Evolutionary conservation across 2,888 invertebrate genomes (phyloP).

Genomic region (Fragum fragum): DNA sequence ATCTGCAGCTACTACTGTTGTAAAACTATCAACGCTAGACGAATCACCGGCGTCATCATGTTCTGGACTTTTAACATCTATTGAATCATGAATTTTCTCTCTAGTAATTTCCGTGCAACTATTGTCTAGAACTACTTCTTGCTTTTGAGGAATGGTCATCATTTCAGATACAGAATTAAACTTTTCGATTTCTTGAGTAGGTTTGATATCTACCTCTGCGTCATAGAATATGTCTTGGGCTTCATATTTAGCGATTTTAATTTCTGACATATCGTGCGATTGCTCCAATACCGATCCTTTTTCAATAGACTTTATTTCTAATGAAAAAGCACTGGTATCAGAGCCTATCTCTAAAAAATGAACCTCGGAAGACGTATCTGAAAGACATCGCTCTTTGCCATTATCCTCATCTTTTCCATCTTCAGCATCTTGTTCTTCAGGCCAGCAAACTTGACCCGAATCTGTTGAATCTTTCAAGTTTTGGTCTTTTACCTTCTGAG

Average conservation of each 20-base stretch:
- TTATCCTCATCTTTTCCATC: constrained; percentile 51
- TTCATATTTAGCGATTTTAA: not conserved
- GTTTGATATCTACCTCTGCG: constrained; percentile 28
- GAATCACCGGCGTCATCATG: constrained; percentile 83
- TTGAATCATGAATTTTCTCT: not conserved
- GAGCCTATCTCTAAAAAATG: constrained; percentile 70
- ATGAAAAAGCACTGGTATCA: constrained; percentile 66
- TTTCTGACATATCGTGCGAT: not conserved
- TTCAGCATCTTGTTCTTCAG: constrained; percentile 83
- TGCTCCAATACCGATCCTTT: constrained; percentile 64
- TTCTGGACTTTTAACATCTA: constrained; percentile 48
- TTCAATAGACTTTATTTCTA: constrained; percentile 29
- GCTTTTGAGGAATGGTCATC: constrained; percentile 27
- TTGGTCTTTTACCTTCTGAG: not conserved
- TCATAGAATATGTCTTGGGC: constrained; percentile 44
- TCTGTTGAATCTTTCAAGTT: constrained; percentile 9
- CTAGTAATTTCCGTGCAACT: constrained; percentile 12
- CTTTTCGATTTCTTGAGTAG: constrained; percentile 19
- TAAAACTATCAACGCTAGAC: constrained; percentile 86
- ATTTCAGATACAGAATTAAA: constrained; percentile 30
- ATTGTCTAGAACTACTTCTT: constrained; percentile 36
- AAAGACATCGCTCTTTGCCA: constrained; percentile 28
- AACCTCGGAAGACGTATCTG: constrained; percentile 36
- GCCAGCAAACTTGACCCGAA: constrained; percentile 76
- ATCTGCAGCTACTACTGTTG: constrained; percentile 85